A percentile compares a stretch with the other conserved stretches of the same genome.
Conservation (phyloP, 2,113 vertebrate genomes). For the Crypturellus undulatus region DNA sequence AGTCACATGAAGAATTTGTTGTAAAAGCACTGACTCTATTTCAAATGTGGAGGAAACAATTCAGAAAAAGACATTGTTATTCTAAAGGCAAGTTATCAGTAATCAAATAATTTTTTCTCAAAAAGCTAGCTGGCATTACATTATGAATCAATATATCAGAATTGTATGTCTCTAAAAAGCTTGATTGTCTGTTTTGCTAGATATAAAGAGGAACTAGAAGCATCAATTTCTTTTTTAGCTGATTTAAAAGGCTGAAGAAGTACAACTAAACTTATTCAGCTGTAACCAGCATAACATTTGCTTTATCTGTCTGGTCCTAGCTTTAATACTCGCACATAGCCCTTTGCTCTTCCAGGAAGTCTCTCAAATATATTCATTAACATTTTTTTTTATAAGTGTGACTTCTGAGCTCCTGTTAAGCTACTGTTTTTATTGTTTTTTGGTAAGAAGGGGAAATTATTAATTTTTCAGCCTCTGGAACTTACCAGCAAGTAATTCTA, state of each 20-base stretch:
- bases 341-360: neutral
- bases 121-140: neutral
- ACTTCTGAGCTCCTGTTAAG: neutral
- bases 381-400: neutral
- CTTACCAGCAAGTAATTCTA: neutral
- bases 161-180: neutral
- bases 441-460: neutral
- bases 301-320: constrained; percentile 13
- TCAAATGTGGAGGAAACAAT: neutral
- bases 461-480: neutral
- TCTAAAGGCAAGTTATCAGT: neutral
- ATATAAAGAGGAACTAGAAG: neutral
- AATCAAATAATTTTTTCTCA: neutral
- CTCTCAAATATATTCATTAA: neutral
- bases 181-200: neutral
- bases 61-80: neutral
- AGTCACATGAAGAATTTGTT: neutral
- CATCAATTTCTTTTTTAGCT: neutral
- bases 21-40: neutral
- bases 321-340: neutral
- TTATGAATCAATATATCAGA: neutral
- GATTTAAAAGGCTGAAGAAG: neutral
- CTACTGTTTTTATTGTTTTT: neutral
- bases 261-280: neutral
- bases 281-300: constrained; percentile 6